phyloP scores from a whole-genome alignment of 2,797 vertebrate species.

The Macrochelys suwanniensis region DNA sequence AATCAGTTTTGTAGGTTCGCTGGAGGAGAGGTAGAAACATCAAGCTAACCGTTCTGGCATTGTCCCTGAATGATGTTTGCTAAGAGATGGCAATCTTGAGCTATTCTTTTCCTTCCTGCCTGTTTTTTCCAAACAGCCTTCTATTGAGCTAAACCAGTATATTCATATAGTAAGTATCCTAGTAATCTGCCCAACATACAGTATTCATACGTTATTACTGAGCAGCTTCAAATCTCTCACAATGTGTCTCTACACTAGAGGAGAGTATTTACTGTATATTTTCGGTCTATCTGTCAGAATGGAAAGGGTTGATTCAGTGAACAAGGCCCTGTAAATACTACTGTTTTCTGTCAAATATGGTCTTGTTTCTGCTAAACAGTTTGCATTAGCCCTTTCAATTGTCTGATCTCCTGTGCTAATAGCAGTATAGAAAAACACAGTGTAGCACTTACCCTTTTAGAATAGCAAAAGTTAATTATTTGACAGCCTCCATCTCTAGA shows the following conservation, averaged over 20 bases:
- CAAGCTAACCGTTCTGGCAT: conserved; percentile 31
- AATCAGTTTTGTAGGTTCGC: conserved; percentile 1
- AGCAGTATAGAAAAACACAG: neutral
- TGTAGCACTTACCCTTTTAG: neutral
- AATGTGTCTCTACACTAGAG: neutral
- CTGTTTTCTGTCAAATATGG: neutral
- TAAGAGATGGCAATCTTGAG: conserved; percentile 25
- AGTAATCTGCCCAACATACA: neutral
- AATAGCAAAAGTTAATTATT: neutral
- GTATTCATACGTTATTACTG: neutral
- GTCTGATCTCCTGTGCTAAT: neutral
- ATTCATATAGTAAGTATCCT: conserved; percentile 23
- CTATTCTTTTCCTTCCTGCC: neutral
- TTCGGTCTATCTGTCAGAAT: neutral
- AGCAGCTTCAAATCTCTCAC: neutral
- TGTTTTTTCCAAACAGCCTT: neutral
- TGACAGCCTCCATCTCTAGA: neutral
- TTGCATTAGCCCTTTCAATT: neutral
- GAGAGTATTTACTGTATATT: neutral
- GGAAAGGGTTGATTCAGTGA: neutral
- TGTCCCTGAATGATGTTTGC: conserved; percentile 39
- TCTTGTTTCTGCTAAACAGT: neutral
- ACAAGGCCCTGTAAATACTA: neutral
- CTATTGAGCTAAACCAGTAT: neutral
- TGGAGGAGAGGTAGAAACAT: conserved; percentile 55